phyloP scores from a whole-genome alignment of 2,113 vertebrate species.

The Turdus rufiventris region DNA sequence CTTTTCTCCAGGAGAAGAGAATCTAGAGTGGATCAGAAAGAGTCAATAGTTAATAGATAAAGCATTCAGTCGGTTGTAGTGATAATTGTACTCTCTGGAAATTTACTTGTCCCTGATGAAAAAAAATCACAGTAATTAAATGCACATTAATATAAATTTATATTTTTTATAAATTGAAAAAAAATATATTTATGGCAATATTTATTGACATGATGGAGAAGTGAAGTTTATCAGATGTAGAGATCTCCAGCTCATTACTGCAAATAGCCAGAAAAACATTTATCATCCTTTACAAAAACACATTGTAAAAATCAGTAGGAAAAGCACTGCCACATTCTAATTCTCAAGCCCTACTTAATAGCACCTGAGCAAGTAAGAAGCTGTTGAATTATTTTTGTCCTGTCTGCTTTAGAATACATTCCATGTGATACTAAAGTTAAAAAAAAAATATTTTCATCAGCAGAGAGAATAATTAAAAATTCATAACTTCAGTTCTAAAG shows the following conservation, averaged over 20 bases:
- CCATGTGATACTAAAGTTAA: background rate
- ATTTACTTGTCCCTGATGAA: background rate
- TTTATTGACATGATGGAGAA: background rate
- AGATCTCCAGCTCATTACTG: background rate
- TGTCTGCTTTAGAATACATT: background rate
- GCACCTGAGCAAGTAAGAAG: background rate
- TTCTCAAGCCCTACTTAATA: background rate
- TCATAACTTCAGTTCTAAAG: conserved; percentile 39
- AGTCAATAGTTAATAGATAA: background rate
- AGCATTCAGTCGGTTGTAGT: background rate
- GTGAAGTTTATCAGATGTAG: background rate
- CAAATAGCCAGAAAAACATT: background rate
- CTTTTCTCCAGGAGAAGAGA: background rate
- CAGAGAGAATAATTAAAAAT: conserved; percentile 4
- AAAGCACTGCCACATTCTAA: background rate
- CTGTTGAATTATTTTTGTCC: background rate
- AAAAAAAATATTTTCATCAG: background rate
- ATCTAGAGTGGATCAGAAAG: background rate
- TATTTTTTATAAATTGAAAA: background rate
- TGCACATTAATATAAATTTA: background rate
- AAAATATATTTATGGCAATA: background rate
- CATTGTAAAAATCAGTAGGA: background rate
- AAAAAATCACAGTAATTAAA: background rate
- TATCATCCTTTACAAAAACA: background rate
- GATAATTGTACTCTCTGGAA: background rate